Conservation (phyloP, 2,888 invertebrate genomes). For the Meta bourneti region DNA sequence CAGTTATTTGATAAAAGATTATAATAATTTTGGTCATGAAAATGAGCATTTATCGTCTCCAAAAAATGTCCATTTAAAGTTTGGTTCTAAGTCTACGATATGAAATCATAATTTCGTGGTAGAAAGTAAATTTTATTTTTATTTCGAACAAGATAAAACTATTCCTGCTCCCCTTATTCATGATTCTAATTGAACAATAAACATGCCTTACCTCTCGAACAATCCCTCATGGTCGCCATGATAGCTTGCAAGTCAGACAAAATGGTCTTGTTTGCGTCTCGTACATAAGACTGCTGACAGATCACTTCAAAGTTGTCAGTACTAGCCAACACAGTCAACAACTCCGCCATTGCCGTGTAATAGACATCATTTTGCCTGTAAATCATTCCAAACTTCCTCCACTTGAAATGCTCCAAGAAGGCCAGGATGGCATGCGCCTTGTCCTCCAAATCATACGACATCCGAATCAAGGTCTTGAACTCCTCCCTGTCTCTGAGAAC, state of each 20-base stretch:
- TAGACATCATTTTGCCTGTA: conserved; percentile 77
- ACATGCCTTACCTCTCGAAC: conserved; percentile 76
- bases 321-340: conserved; percentile 37
- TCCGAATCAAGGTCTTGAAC: conserved; percentile 77
- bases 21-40: too few species aligned
- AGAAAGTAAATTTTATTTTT: too few species aligned
- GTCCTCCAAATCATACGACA: conserved; percentile 77
- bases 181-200: not conserved
- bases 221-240: conserved; percentile 75
- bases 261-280: conserved; percentile 76
- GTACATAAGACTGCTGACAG: conserved; percentile 74
- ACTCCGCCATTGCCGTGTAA: conserved; percentile 76
- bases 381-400: conserved; percentile 77
- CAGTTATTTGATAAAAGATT: too few species aligned
- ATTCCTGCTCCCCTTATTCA: too few species aligned
- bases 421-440: conserved; percentile 77
- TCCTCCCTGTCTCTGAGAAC: conserved; percentile 74
- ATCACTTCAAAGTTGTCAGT: conserved; percentile 64
- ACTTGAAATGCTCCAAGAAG: conserved; percentile 76
- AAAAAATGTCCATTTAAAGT: too few species aligned
- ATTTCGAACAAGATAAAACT: too few species aligned
- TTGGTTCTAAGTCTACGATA: too few species aligned
- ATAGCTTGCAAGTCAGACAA: conserved; percentile 75
- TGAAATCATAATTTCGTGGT: too few species aligned
- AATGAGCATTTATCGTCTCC: too few species aligned